These are phyloP conservation scores for Clarias batrachus DNA, from an alignment of 2,113 vertebrate species.

Conservation along the genomic window DNA sequence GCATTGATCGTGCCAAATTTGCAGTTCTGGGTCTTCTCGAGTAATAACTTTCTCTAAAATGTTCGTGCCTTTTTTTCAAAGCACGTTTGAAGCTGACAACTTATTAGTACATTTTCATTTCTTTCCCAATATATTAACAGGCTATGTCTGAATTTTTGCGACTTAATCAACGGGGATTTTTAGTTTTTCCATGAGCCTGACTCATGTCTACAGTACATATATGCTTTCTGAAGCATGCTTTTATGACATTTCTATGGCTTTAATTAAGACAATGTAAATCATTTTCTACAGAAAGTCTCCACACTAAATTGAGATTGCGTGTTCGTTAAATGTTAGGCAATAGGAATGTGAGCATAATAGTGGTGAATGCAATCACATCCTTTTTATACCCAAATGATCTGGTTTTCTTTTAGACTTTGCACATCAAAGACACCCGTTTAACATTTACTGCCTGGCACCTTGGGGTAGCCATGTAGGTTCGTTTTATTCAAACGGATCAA, in stretches of 20 bases:
- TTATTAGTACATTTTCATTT: constrained; percentile 2
- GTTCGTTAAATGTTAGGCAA: constrained; percentile 14
- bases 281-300: constrained; percentile 22
- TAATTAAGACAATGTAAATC: constrained; percentile 32
- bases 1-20: background rate
- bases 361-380: constrained; percentile 30
- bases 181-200: background rate
- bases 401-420: background rate
- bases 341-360: background rate
- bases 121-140: background rate
- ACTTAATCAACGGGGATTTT: background rate
- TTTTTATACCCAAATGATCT: constrained; percentile 12
- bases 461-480: constrained; percentile 24
- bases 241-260: constrained; percentile 26
- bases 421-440: constrained; percentile 13
- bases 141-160: background rate
- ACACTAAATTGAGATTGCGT: background rate
- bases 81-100: background rate
- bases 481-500: constrained; percentile 29
- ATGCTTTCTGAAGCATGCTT: constrained; percentile 3
- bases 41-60: background rate
- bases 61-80: background rate
- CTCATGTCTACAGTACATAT: background rate
- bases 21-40: background rate
- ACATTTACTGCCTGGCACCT: constrained; percentile 8